phyloP scores from a whole-genome alignment of 2,113 vertebrate genomes.

The Phrynocephalus versicolor region DNA sequence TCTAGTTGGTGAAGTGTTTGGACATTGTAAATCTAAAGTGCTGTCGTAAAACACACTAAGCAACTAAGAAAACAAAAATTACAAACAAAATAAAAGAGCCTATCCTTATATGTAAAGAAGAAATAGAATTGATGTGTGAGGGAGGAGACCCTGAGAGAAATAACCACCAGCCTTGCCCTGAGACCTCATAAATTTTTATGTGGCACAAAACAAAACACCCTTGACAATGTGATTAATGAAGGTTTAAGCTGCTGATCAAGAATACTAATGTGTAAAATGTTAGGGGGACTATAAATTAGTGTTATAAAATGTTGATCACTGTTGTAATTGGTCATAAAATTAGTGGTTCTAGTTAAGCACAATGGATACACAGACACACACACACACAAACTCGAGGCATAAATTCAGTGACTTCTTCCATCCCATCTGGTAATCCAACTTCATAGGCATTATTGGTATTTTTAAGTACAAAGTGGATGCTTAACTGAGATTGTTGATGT shows the following conservation, averaged over 20 bases:
- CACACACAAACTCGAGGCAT: background rate
- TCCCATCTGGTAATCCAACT: background rate
- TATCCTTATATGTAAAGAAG: background rate
- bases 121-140: background rate
- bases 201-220: slow-evolving; percentile 33
- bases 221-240: slow-evolving; percentile 33
- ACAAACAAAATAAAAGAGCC: background rate
- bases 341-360: slow-evolving; percentile 5
- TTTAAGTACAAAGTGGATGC: no score
- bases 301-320: slow-evolving; percentile 6
- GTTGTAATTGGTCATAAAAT: background rate
- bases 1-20: slow-evolving; percentile 19
- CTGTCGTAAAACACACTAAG: slow-evolving; percentile 13
- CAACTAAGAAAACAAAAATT: slow-evolving; percentile 1
- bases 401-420: slow-evolving; percentile 10
- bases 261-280: slow-evolving; percentile 3
- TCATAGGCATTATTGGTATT: no score
- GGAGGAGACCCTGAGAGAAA: background rate
- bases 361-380: background rate
- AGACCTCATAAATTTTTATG: slow-evolving; percentile 28
- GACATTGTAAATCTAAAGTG: slow-evolving; percentile 16
- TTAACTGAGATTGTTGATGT: no score
- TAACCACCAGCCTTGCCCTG: slow-evolving; percentile 10
- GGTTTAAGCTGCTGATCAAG: background rate
- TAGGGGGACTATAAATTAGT: slow-evolving; percentile 1